Evolutionary conservation across 2,888 invertebrate species (phyloP).

Genomic region (Troides aeacus): DNA sequence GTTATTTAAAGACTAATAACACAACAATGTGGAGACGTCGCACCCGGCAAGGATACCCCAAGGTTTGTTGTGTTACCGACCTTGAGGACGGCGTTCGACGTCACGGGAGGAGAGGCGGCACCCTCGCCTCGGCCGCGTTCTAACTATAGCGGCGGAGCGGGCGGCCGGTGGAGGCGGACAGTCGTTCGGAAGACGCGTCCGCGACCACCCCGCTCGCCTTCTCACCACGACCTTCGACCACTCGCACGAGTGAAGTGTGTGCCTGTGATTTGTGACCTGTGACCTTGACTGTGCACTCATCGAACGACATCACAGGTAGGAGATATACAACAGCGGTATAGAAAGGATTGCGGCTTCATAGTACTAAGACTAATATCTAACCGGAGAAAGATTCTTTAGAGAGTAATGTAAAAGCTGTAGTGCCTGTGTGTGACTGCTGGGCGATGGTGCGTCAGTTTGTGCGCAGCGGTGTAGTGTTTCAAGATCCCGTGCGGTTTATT

Average conservation of each 20-base stretch:
- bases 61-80: conserved; percentile 64
- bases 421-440: too few species aligned
- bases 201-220: conserved; percentile 70
- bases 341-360: too few species aligned
- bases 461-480: conserved; percentile 68
- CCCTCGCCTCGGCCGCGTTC: conserved; percentile 51
- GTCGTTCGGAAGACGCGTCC: conserved; percentile 76
- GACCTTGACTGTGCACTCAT: conserved; percentile 49
- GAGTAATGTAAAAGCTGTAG: too few species aligned
- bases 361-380: too few species aligned
- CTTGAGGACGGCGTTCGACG: conserved; percentile 52
- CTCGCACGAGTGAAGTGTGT: conserved; percentile 73
- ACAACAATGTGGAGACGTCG: background rate
- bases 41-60: conserved; percentile 34
- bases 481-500: conserved; percentile 70
- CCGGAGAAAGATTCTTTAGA: too few species aligned
- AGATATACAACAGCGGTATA: background rate
- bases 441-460: background rate
- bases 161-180: conserved; percentile 52
- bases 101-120: conserved; percentile 62
- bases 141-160: conserved; percentile 64
- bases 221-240: conserved; percentile 74
- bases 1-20: too few species aligned
- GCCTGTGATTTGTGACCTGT: conserved; percentile 64
- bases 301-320: conserved; percentile 38